Conservation (phyloP, 2,888 invertebrate genomes). For the Halocaridina rubra region DNA sequence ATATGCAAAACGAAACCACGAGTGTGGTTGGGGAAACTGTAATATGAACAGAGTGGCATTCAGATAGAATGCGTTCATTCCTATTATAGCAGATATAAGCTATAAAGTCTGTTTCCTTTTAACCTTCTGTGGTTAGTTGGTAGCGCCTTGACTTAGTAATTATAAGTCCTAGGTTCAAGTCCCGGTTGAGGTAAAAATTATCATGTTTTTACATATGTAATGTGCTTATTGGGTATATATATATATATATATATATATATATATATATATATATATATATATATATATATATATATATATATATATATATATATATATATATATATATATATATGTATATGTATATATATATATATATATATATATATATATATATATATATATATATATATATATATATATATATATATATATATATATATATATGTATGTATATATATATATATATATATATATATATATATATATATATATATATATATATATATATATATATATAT, state of each 20-base stretch:
- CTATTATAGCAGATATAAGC: too few relatives aligned
- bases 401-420: not conserved
- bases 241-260: not conserved
- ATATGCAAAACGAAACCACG: too few relatives aligned
- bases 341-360: not conserved
- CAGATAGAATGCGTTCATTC: too few relatives aligned
- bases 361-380: not conserved
- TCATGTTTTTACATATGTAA: too few relatives aligned
- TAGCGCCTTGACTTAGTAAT: too few relatives aligned
- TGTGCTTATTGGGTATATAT: too few relatives aligned
- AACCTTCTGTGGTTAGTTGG: too few relatives aligned
- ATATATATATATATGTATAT: constrained; percentile 27
- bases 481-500: not conserved
- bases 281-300: not conserved
- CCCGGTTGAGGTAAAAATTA: too few relatives aligned
- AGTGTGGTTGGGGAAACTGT: too few relatives aligned
- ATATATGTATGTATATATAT: not conserved
- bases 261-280: not conserved
- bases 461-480: not conserved
- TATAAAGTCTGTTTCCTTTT: too few relatives aligned
- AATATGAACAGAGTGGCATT: too few relatives aligned
- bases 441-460: not conserved
- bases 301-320: constrained; percentile 5
- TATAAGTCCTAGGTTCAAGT: too few relatives aligned
- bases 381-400: not conserved